A percentile compares a stretch with the other conserved stretches of the same genome.
Evolutionary conservation across 2,888 invertebrate genomes (phyloP).

Genomic region (Melitaea athalia): DNA sequence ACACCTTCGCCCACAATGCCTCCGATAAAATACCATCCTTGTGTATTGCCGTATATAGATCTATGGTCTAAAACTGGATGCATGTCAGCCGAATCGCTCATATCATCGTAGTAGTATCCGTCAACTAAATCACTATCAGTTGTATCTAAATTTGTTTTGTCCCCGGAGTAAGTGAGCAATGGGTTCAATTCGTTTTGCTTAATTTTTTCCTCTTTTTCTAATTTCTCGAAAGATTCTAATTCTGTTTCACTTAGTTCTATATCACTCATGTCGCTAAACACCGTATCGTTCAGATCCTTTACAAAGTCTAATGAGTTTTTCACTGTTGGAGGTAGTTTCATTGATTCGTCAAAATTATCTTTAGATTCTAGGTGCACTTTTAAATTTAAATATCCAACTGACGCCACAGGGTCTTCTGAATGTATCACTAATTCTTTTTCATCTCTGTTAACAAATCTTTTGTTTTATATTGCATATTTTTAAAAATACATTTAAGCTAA

Average conservation of each 20-base stretch:
- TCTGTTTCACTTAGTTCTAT: slow-evolving; percentile 85
- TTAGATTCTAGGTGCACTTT: slow-evolving; percentile 90
- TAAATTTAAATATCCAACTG: slow-evolving; percentile 96
- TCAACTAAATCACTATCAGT: slow-evolving; percentile 62
- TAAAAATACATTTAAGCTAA: background rate
- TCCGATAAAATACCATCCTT: slow-evolving; percentile 93
- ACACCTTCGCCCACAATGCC: slow-evolving; percentile 88
- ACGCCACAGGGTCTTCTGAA: slow-evolving; percentile 95
- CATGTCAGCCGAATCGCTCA: slow-evolving; percentile 78
- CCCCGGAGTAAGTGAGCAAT: slow-evolving; percentile 64
- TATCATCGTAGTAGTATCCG: slow-evolving; percentile 70
- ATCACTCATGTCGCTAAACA: slow-evolving; percentile 85
- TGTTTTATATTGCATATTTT: background rate
- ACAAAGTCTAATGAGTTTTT: slow-evolving; percentile 84
- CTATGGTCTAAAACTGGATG: slow-evolving; percentile 84
- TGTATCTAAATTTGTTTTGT: slow-evolving; percentile 53
- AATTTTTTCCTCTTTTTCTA: slow-evolving; percentile 73
- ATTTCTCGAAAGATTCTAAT: slow-evolving; percentile 82
- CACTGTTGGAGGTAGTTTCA: slow-evolving; percentile 70
- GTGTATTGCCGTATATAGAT: slow-evolving; percentile 84
- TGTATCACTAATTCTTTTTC: slow-evolving; percentile 93
- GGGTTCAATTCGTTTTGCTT: slow-evolving; percentile 73
- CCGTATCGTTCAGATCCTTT: slow-evolving; percentile 84
- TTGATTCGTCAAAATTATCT: slow-evolving; percentile 67
- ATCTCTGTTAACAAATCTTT: slow-evolving; percentile 83